A percentile compares a stretch with the other conserved stretches of the same genome.
phyloP scores from a whole-genome alignment of 2,113 vertebrate genomes.

The Thunnus thynnus region DNA sequence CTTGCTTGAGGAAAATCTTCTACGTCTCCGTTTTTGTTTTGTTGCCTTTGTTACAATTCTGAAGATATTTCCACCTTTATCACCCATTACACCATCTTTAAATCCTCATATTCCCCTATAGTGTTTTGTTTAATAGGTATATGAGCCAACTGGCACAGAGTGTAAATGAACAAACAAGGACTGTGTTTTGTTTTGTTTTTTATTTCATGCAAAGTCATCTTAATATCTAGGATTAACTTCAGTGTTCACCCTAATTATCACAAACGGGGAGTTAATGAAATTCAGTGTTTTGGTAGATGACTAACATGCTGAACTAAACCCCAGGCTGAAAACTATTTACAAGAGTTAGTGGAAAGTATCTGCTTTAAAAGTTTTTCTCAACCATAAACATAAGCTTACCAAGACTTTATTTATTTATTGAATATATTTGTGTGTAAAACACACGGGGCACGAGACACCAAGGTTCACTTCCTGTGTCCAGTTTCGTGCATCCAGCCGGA shows the following conservation, averaged over 20 bases:
- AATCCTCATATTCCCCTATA: background rate
- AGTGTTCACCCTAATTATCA: slow-evolving; percentile 33
- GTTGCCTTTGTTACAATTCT: no score
- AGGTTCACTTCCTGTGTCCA: no score
- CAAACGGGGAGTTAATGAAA: slow-evolving; percentile 31
- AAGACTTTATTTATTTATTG: no score
- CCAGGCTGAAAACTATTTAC: background rate
- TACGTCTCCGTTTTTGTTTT: no score
- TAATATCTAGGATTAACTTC: slow-evolving; percentile 29
- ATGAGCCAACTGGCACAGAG: background rate
- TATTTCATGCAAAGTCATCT: slow-evolving; percentile 24
- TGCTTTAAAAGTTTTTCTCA: background rate
- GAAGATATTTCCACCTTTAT: slow-evolving; percentile 7
- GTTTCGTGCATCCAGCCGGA: background rate
- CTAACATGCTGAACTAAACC: slow-evolving; percentile 34
- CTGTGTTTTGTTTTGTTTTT: no score
- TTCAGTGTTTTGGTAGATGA: slow-evolving; percentile 20
- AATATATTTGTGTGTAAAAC: no score
- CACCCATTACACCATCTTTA: background rate
- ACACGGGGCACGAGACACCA: no score
- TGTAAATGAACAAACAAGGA: slow-evolving; percentile 13
- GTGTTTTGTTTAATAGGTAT: background rate
- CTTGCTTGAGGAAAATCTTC: no score
- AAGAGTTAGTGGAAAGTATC: slow-evolving; percentile 26
- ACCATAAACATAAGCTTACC: background rate